Evolutionary conservation across 2,113 vertebrate genomes (phyloP), one percentile per base, ranked within the genome.

Genomic region (Engystomops pustulosus): DNA sequence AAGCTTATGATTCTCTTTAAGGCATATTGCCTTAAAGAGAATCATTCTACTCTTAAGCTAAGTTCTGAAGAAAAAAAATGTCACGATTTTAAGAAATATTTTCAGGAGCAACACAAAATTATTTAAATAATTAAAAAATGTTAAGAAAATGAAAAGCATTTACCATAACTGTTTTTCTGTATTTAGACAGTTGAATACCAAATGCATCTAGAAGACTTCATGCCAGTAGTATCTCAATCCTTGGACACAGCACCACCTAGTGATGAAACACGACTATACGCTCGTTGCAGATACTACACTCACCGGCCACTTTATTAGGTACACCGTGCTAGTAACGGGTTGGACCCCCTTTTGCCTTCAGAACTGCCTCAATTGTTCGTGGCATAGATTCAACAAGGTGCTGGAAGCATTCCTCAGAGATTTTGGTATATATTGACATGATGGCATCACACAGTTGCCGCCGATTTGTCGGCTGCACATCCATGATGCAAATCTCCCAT

Each of bases 241-340:
- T 45, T 79, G 77, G 77, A 45, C 45, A 65, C 41, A 67, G 38
- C 77, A n/a, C 77, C 77, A 65, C 25, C 77, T 65, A 45, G 77
- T 79, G 77, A 47, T 25, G 36, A 36, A 78, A 77, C 4, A 20
- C 6, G 8, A 65, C 12, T 8, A 65, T 14, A 1, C n/a, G n/a
- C 30, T 65, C 0, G n/a, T 32, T 7, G 12, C 27, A 34, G 27
- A 12, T 65, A 18, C 1, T n/a, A n/a, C n/a, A n/a, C n/a, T n/a
- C n/a, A n/a, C n/a, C n/a, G n/a, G n/a, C n/a, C n/a, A n/a, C n/a
- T n/a, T n/a, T n/a, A n/a, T n/a, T n/a, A n/a, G n/a, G n/a, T n/a
- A n/a, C n/a, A n/a, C n/a, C n/a, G n/a, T n/a, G n/a, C n/a, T n/a
- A n/a, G n/a, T n/a, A n/a, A n/a, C n/a, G n/a, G n/a, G n/a, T n/a